A percentile compares a stretch with the other conserved stretches of the same genome.
These are phyloP conservation scores for Pandemis corylana DNA, from an alignment of 2,888 invertebrate genomes.

Conservation along the genomic window DNA sequence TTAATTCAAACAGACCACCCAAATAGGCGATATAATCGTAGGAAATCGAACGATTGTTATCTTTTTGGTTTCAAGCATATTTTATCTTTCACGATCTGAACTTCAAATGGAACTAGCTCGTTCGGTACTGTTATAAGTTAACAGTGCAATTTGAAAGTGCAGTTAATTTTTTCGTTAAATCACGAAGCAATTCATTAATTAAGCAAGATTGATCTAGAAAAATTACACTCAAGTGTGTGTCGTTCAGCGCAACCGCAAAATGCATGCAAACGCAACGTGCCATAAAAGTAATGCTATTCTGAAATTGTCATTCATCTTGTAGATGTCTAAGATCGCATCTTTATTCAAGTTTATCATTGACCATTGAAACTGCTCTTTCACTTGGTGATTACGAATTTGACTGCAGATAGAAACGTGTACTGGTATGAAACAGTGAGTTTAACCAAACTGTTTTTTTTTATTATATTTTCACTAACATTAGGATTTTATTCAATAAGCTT, in stretches of 20 bases:
- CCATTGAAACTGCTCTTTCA: no score
- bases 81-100: neutral
- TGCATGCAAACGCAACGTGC: no score
- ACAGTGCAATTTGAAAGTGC: neutral
- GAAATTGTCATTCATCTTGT: constrained; percentile 14
- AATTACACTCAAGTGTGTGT: constrained; percentile 38
- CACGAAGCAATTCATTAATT: neutral
- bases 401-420: no score
- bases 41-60: constrained; percentile 6
- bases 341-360: neutral
- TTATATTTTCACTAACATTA: neutral
- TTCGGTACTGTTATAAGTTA: no score
- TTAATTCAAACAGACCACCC: constrained; percentile 20
- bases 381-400: no score
- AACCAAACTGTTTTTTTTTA: neutral
- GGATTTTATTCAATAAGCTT: neutral
- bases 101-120: neutral
- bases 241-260: constrained; percentile 30
- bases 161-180: no score
- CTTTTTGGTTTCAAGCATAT: neutral
- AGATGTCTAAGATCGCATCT: neutral
- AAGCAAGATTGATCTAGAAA: constrained; percentile 9
- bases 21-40: constrained; percentile 17
- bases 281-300: constrained; percentile 45
- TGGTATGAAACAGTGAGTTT: neutral